Evolutionary conservation across 2,113 vertebrate genomes (phyloP), one percentile per base, ranked within the genome.

Genomic region (Sitta europaea): DNA sequence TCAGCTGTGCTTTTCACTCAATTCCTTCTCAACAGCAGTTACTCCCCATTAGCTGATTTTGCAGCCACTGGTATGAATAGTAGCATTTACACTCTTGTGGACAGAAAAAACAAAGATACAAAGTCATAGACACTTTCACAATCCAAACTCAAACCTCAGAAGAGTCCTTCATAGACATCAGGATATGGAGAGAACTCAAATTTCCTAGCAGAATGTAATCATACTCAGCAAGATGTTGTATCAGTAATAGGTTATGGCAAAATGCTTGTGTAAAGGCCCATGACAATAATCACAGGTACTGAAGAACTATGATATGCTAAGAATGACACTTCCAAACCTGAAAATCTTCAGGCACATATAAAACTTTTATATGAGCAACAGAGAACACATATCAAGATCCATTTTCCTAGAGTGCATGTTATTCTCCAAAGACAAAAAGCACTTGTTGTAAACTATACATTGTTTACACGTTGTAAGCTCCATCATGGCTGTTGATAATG

Each of bases 151-250:
- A 90, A 77, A 80, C 62, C 72, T 72, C 74, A 80, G 36, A 76
- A 89, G 62, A 94, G 58, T 75, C 62, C 87, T 93, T 72, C 58
- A 84, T 1, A 92, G 65, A 79, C 36, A 83, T 63, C 88, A 97
- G 22, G 50, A 90, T 74, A 77, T 12, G n/a, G 48, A 75, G 40
- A 78, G 62, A 70, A 83, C 58, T 81, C 66, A 77, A 63, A 94
- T 73, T 86, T 89, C 78, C 36, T 71, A 91, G 38, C 67, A 85
- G 83, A 96, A 90, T 48, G 50, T 82, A 94, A 85, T 78, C 76
- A 89, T 61, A 78, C 29, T 73, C 66, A 96, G 80, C 16, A 93
- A 86, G 76, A 91, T 65, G 31, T 86, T 86, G 2, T 45, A 66
- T 43, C 70, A 66, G 62, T 66, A 81, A 67, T 47, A 14, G 67